These are phyloP conservation scores for Oxyruncus cristatus DNA, from an alignment of 2,113 vertebrate species.

Conservation along the genomic window DNA sequence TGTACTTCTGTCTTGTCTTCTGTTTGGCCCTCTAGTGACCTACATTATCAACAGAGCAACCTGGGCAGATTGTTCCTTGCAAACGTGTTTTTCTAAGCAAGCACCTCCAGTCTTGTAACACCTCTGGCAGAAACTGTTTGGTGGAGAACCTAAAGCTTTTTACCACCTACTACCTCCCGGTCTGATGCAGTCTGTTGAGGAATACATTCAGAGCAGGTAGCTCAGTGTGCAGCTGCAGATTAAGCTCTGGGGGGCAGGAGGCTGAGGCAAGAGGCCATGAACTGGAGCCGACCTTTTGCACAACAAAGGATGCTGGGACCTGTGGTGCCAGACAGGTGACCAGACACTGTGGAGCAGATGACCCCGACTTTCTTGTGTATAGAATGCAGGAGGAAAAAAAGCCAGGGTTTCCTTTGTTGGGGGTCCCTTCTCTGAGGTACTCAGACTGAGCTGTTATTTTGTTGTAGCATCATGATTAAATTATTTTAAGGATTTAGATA, in stretches of 20 bases:
- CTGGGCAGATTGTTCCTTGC: neutral
- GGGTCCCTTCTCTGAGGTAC: neutral
- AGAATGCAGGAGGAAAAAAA: neutral
- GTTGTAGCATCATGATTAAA: neutral
- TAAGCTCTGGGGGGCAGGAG: neutral
- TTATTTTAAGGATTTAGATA: neutral
- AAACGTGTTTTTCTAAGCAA: neutral
- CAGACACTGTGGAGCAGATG: accelerated
- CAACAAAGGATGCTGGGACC: neutral
- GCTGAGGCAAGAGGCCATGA: neutral
- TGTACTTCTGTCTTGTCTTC: neutral
- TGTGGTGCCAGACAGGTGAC: neutral
- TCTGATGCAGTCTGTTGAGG: neutral
- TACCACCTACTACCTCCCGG: neutral
- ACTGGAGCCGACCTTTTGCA: neutral
- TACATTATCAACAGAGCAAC: neutral
- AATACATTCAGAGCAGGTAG: too few relatives aligned
- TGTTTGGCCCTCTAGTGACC: neutral
- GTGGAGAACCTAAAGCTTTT: neutral
- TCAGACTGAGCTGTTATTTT: neutral
- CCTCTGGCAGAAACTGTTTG: neutral
- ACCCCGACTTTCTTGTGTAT: accelerated
- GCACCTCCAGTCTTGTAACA: neutral
- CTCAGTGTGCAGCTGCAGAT: neutral
- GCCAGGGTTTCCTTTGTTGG: neutral